A percentile compares a stretch with the other conserved stretches of the same genome.
Evolutionary conservation across 2,888 invertebrate species (phyloP).

Genomic region (Eudasyphora cyanicolor): DNA sequence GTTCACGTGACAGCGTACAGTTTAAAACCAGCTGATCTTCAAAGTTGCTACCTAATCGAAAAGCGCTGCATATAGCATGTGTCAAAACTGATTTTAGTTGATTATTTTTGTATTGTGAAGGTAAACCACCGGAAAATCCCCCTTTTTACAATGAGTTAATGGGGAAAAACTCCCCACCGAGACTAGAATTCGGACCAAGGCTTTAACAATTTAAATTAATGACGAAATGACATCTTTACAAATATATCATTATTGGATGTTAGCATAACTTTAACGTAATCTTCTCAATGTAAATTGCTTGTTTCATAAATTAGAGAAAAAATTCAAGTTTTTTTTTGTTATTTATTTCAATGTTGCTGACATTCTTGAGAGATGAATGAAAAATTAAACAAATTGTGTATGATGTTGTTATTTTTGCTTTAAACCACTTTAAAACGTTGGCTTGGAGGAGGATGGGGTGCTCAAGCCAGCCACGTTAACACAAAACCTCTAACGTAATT

Average conservation of each 20-base stretch:
- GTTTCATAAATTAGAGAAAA: constrained; percentile 7
- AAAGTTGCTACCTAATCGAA: too few relatives aligned
- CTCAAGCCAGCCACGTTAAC: neutral
- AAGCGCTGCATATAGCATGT: too few relatives aligned
- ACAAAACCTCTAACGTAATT: neutral
- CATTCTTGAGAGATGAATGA: neutral
- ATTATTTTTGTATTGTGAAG: too few relatives aligned
- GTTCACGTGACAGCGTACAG: too few relatives aligned
- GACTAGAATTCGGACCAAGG: neutral
- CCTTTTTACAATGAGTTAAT: too few relatives aligned
- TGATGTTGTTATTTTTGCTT: neutral
- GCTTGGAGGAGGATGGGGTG: neutral
- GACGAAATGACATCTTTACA: neutral
- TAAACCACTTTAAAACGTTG: neutral
- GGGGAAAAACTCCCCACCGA: too few relatives aligned
- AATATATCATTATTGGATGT: too few relatives aligned
- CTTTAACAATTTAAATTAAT: neutral
- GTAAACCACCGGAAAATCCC: too few relatives aligned
- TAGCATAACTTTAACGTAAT: neutral
- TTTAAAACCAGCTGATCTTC: too few relatives aligned
- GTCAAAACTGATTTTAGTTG: too few relatives aligned
- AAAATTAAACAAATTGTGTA: neutral
- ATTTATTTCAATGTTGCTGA: neutral
- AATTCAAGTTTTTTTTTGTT: constrained; percentile 8
- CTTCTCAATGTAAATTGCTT: neutral